phyloP scores from a whole-genome alignment of 1,140 invertebrate genomes.

The Marisa cornuarietis region DNA sequence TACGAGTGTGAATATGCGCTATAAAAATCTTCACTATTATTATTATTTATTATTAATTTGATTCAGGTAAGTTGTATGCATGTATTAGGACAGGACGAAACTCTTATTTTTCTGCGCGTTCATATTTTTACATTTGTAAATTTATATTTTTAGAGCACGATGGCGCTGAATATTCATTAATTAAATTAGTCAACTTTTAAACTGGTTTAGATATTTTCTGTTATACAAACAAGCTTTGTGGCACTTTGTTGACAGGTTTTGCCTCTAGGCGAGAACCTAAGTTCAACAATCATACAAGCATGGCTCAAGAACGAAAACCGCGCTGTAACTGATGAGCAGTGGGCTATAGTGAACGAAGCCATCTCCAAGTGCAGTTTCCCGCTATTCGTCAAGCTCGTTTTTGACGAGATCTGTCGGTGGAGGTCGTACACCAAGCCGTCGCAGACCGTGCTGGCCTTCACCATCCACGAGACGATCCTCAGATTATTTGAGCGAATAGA shows the following conservation, averaged over 20 bases:
- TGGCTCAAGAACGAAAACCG: conserved; percentile 93
- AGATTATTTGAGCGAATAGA: conserved; percentile 72
- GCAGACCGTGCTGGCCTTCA: conserved; percentile 90
- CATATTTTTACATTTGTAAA: too few species aligned
- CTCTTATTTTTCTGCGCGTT: too few species aligned
- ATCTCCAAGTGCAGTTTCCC: conserved; percentile 92
- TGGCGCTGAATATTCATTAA: too few species aligned
- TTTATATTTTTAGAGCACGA: too few species aligned
- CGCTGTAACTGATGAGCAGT: conserved; percentile 84
- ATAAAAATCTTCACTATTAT: too few species aligned
- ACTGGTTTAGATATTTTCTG: too few species aligned
- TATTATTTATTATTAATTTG: too few species aligned
- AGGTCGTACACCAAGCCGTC: conserved; percentile 94
- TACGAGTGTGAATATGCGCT: too few species aligned
- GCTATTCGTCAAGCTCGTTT: conserved; percentile 95
- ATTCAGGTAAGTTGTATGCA: conserved; percentile 66
- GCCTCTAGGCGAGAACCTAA: conserved; percentile 77
- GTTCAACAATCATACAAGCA: conserved; percentile 91
- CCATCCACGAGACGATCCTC: conserved; percentile 98
- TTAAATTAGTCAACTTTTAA: too few species aligned
- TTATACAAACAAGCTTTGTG: too few species aligned
- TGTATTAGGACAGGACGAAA: background rate
- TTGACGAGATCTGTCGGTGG: conserved; percentile 91
- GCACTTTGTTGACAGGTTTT: conserved; percentile 30
- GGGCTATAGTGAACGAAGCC: conserved; percentile 91